phyloP scores from a whole-genome alignment of 2,888 invertebrate genomes.

The Perithous albicinctus region DNA sequence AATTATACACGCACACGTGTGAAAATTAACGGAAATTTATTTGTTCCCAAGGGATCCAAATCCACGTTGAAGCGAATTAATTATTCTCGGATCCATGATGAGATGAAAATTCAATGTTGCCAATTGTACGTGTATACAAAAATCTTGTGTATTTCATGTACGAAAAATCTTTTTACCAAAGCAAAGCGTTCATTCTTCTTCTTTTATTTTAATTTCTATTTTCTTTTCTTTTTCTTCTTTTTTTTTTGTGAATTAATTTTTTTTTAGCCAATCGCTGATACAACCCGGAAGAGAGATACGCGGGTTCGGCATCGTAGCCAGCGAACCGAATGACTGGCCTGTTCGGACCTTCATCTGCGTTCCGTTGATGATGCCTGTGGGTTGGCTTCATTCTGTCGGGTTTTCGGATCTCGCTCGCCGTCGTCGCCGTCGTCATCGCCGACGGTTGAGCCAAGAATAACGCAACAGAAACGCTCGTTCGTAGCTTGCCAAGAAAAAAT shows the following conservation, averaged over 20 bases:
- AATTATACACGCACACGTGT: too few species aligned
- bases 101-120: conserved; percentile 8
- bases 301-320: conserved; percentile 65
- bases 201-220: too few species aligned
- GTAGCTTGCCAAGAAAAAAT: conserved; percentile 84
- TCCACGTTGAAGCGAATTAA: neutral
- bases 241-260: neutral
- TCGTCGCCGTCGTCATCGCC: conserved; percentile 70
- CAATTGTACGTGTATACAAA: neutral
- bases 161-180: neutral
- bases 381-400: conserved; percentile 34
- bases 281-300: conserved; percentile 36
- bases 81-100: neutral
- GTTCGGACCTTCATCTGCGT: conserved; percentile 42
- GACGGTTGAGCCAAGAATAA: conserved; percentile 79
- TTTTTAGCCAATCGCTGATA: neutral
- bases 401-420: conserved; percentile 58
- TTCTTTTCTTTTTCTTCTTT: too few species aligned
- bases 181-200: too few species aligned
- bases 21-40: conserved; percentile 10
- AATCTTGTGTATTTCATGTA: neutral
- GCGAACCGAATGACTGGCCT: conserved; percentile 72
- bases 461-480: conserved; percentile 79
- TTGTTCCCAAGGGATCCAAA: neutral
- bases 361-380: conserved; percentile 36